A percentile compares a stretch with the other conserved stretches of the same genome.
phyloP scores from a whole-genome alignment of 2,888 invertebrate genomes.

The Lypha dubia region DNA sequence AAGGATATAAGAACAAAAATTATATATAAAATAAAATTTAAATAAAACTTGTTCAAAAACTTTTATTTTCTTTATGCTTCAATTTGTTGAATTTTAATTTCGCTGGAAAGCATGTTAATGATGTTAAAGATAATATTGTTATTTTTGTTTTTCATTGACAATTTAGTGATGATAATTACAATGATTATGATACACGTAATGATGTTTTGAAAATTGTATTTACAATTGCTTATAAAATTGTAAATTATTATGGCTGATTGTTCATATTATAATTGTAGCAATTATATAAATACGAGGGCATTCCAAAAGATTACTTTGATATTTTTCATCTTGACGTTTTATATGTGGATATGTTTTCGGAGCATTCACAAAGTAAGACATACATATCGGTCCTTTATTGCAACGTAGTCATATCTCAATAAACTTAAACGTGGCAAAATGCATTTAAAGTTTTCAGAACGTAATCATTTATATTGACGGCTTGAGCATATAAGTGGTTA shows the following conservation, averaged over 20 bases:
- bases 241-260: conserved; percentile 12
- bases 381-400: no score
- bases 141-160: no score
- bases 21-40: neutral
- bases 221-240: conserved; percentile 26
- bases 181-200: conserved; percentile 17
- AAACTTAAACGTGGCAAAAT: no score
- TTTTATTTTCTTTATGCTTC: conserved; percentile 18
- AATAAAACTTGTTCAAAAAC: neutral
- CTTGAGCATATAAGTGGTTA: no score
- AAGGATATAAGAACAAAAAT: neutral
- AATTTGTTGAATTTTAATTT: conserved; percentile 48
- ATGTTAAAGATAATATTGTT: conserved; percentile 32
- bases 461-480: no score
- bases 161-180: neutral
- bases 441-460: no score
- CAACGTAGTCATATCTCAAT: no score
- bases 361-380: no score
- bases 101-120: conserved; percentile 42
- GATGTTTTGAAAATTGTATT: conserved; percentile 26
- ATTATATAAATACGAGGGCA: neutral
- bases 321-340: no score
- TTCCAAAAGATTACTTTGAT: neutral
- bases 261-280: conserved; percentile 3
- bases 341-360: no score